Percentiles rank a stretch among this genome's conserved stretches.
Conservation (phyloP, 2,113 vertebrate species). For the Myrmecophaga tridactyla region DNA sequence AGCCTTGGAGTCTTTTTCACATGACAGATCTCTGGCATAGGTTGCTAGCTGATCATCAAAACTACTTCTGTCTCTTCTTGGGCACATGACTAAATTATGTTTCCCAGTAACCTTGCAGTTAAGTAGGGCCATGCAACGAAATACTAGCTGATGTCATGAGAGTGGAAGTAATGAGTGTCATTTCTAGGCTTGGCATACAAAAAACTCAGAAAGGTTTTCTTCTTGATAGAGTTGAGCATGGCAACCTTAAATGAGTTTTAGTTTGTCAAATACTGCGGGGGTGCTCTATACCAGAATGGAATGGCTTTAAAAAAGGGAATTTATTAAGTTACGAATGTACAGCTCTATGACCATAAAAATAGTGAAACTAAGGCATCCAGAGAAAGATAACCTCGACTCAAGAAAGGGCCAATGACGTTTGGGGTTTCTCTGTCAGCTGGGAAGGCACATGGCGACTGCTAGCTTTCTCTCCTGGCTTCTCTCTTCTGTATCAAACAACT, state of each 20-base stretch:
- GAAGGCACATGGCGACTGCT: too few species aligned
- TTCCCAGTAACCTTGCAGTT: background rate
- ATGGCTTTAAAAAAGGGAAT: too few species aligned
- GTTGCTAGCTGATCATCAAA: background rate
- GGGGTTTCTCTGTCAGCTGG: too few species aligned
- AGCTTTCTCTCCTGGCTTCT: too few species aligned
- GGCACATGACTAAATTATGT: background rate
- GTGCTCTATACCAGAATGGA: too few species aligned
- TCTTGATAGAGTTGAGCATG: background rate
- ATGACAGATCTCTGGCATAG: background rate
- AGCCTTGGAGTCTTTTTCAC: background rate
- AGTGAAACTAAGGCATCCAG: too few species aligned
- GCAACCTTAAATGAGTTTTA: background rate
- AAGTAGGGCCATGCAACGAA: background rate
- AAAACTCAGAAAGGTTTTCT: background rate
- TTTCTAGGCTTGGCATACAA: background rate
- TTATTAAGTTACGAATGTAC: too few species aligned
- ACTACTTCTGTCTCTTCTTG: background rate
- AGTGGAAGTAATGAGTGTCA: background rate
- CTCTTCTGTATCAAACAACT: too few species aligned
- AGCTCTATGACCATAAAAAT: too few species aligned
- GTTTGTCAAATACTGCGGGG: too few species aligned
- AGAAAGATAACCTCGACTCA: too few species aligned
- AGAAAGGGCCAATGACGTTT: too few species aligned
- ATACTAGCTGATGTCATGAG: background rate